Conservation (phyloP, 2,797 vertebrate genomes). For the Atherinosoma microstoma region DNA sequence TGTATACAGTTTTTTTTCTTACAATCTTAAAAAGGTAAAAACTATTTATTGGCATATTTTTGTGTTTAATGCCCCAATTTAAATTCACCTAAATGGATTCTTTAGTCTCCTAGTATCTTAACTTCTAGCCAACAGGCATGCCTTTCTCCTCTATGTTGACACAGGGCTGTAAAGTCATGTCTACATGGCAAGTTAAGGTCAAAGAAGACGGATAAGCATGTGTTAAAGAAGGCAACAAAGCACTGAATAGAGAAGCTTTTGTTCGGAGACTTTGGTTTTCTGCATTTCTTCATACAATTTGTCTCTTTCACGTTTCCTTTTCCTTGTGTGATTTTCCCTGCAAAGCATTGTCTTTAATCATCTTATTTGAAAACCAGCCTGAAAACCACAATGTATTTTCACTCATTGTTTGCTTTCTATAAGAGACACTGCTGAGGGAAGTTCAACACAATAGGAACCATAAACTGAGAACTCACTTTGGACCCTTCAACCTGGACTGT, state of each 20-base stretch:
- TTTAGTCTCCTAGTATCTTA: constrained; percentile 15
- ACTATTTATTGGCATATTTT: constrained; percentile 5
- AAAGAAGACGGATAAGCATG: constrained; percentile 73
- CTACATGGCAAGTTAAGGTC: constrained; percentile 78
- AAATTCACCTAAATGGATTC: constrained; percentile 24
- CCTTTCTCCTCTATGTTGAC: constrained; percentile 73
- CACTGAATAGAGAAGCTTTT: constrained; percentile 76
- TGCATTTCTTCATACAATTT: constrained; percentile 39
- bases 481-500: constrained; percentile 34
- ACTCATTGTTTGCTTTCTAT: constrained; percentile 42
- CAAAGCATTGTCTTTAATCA: constrained; percentile 22
- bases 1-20: background rate
- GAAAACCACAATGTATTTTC: constrained; percentile 19
- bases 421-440: constrained; percentile 17
- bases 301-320: constrained; percentile 31
- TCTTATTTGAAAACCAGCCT: constrained; percentile 24
- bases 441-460: constrained; percentile 23
- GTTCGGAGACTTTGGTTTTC: constrained; percentile 58
- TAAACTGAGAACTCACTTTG: constrained; percentile 36
- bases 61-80: constrained; percentile 14
- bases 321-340: constrained; percentile 27
- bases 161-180: constrained; percentile 74
- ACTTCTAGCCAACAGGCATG: constrained; percentile 41
- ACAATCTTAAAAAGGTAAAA: background rate
- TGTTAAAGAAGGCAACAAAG: constrained; percentile 73